These are phyloP conservation scores for Coecobrya sp. DNA, from an alignment of 2,888 invertebrate species.

Conservation along the genomic window DNA sequence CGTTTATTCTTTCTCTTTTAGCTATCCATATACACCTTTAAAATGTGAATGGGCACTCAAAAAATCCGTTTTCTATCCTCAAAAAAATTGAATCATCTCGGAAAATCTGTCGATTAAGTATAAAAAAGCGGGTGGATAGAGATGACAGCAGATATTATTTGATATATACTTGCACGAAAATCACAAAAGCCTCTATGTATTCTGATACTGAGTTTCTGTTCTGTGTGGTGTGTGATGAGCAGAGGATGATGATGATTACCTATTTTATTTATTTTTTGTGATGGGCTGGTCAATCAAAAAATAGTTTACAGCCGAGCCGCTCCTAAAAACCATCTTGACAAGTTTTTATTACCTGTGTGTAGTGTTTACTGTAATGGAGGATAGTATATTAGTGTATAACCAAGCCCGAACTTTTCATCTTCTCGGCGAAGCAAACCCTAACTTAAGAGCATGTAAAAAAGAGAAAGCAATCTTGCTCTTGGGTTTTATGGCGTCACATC, in stretches of 20 bases:
- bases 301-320: conserved; percentile 34
- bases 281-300: conserved; percentile 51
- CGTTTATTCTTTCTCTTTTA: neutral
- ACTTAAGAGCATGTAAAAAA: neutral
- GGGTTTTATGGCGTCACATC: conserved; percentile 41
- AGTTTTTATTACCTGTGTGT: conserved; percentile 43
- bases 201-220: neutral
- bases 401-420: neutral
- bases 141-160: neutral
- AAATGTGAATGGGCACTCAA: conserved; percentile 3
- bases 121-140: neutral
- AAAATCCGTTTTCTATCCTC: neutral
- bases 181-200: neutral
- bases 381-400: neutral
- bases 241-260: conserved; percentile 10
- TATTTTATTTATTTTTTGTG: conserved; percentile 26
- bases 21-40: neutral
- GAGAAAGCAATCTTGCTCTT: conserved; percentile 37
- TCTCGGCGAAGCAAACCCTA: neutral
- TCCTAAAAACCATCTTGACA: conserved; percentile 1
- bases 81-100: conserved; percentile 40
- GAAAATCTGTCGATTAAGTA: conserved; percentile 18
- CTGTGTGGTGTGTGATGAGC: neutral
- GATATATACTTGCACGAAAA: neutral
- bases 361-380: neutral